Evolutionary conservation across 2,888 invertebrate genomes (phyloP), one percentile per base, ranked within the genome.

Genomic region (Unio delphinus): DNA sequence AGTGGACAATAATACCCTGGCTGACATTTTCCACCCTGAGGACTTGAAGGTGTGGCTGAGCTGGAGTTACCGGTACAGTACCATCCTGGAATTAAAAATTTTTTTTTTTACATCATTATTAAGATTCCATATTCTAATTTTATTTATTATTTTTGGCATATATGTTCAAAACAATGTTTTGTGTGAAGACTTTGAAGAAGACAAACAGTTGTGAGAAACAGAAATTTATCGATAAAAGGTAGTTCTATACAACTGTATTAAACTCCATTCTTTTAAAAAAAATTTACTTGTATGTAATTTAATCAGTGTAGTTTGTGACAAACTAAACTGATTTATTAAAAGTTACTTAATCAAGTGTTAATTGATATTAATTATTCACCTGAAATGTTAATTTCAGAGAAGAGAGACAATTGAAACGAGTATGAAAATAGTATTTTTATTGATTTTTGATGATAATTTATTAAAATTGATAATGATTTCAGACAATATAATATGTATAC

Each of bases 11-110:
- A 89, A 74, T 66, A 83, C 8, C 88, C 88, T 1, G 86, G 74
- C 67, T 78, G 81, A 78, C 89, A 89, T 71, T 86, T 77, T 0
- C 86, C 88, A 28, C 89, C 89, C 69, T 85, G 81, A 3, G 82
- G 79, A 4, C 74, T 64, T 20, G 74, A 61, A 1, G 85, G 83
- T 3, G 81, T 86, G 7, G 81, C 69, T 8, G 81, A 79, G 18
- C 79, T 83, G 8, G 85, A 83, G 61, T 82, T 85, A 68, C 78
- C 74, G 28, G 76, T 81, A 70, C 87, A 87, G 77, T 87, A 89
- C 83, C 86, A 88, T n/a, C 88, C 88, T 88, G 69, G n/a, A 69
- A 68, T 20, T 60, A n/a, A 28, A 34, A 28, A 66, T 23, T 45
- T 23, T 23, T 23, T 23, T 23, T 23, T 23, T 30, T n/a, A 55